Evolutionary conservation across 2,797 vertebrate genomes (phyloP).

Genomic region (Platyrinchus mystaceus): DNA sequence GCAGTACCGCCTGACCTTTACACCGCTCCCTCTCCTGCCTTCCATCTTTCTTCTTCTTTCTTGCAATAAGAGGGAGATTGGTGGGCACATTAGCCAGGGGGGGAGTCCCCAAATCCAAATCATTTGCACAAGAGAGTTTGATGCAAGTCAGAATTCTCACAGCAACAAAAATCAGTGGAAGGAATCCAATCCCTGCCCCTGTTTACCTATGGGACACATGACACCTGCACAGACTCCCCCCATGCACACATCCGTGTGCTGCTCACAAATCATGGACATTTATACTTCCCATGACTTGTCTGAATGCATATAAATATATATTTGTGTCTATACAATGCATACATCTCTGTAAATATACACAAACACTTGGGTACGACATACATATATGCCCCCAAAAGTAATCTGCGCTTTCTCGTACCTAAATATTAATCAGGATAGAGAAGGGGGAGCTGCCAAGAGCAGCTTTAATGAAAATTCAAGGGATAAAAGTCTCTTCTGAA

Average conservation of each 20-base stretch:
- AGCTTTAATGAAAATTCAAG: background rate
- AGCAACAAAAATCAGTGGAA: background rate
- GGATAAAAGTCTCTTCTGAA: background rate
- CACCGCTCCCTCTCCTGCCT: background rate
- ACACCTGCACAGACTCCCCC: background rate
- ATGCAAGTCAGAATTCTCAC: background rate
- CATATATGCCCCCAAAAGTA: background rate
- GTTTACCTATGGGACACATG: background rate
- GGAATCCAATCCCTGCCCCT: rapidly evolving
- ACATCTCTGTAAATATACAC: background rate
- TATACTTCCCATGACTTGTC: background rate
- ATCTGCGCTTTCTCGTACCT: background rate
- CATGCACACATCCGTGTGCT: rapidly evolving
- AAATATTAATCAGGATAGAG: background rate
- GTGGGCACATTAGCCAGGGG: background rate
- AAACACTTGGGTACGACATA: background rate
- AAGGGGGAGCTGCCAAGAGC: background rate
- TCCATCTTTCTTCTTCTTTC: slow-evolving; percentile 35
- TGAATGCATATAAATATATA: background rate
- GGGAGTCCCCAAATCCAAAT: background rate
- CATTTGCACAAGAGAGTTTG: background rate
- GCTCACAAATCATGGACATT: background rate
- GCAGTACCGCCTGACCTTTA: slow-evolving; percentile 36
- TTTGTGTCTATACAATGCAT: background rate
- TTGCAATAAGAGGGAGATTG: background rate